A percentile compares a stretch with the other conserved stretches of the same genome.
phyloP scores from a whole-genome alignment of 2,888 invertebrate species.

The Acholoe squamosa region DNA sequence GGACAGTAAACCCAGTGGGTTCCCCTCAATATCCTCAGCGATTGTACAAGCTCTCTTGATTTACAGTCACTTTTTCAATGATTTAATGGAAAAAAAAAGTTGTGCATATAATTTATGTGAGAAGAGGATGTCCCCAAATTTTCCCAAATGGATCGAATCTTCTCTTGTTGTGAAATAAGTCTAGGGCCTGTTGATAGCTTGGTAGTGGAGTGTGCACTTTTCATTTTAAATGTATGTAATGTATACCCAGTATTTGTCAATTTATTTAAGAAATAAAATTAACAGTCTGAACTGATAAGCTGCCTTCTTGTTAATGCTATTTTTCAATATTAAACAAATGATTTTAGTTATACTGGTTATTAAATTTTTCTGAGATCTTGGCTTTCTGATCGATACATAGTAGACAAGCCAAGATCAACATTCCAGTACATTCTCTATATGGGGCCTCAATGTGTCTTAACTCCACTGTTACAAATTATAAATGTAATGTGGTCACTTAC shows the following conservation, averaged over 20 bases:
- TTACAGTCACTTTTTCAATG: slow-evolving; percentile 50
- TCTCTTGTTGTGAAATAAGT: slow-evolving; percentile 61
- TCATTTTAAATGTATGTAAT: slow-evolving; percentile 62
- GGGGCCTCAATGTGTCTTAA: too few relatives aligned
- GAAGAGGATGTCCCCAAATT: slow-evolving; percentile 32
- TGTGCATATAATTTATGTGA: slow-evolving; percentile 61
- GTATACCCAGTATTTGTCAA: slow-evolving; percentile 63
- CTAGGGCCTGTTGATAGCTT: slow-evolving; percentile 63
- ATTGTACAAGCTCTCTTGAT: slow-evolving; percentile 57
- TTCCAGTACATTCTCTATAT: too few relatives aligned
- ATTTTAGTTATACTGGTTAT: too few relatives aligned
- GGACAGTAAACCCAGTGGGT: neutral
- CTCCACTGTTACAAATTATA: too few relatives aligned
- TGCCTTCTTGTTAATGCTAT: too few relatives aligned
- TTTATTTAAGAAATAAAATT: slow-evolving; percentile 63
- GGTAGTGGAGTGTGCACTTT: slow-evolving; percentile 62
- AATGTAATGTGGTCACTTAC: too few relatives aligned
- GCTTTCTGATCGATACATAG: too few relatives aligned
- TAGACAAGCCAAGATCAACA: too few relatives aligned
- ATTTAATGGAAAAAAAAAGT: slow-evolving; percentile 21
- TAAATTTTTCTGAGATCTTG: too few relatives aligned
- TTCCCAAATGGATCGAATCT: slow-evolving; percentile 50
- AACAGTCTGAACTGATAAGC: slow-evolving; percentile 45
- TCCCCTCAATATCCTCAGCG: slow-evolving; percentile 7
- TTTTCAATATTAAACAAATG: too few relatives aligned